Evolutionary conservation across 2,113 vertebrate genomes (phyloP).

Genomic region (Taxidea taxus): DNA sequence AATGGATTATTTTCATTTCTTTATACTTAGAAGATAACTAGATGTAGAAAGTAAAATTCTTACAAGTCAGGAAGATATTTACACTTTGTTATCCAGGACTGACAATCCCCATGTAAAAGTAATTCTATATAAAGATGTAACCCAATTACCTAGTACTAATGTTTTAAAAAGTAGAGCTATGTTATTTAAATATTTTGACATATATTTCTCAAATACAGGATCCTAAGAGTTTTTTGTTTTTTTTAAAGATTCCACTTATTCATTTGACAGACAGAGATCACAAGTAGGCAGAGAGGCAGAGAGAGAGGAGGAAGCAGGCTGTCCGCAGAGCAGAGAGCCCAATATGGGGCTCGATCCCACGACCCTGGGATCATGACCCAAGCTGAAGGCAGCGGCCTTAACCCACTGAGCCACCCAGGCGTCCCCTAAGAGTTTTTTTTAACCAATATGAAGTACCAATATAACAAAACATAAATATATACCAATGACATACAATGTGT

Average conservation of each 20-base stretch:
- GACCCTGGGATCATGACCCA: too few species aligned
- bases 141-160: background rate
- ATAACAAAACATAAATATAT: background rate
- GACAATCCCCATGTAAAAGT: background rate
- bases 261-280: too few species aligned
- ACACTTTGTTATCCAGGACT: background rate
- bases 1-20: background rate
- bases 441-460: slow-evolving; percentile 20
- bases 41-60: slow-evolving; percentile 24
- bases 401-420: too few species aligned
- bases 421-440: slow-evolving; percentile 21
- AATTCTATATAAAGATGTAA: background rate
- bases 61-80: slow-evolving; percentile 7
- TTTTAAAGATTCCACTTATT: too few species aligned
- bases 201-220: background rate
- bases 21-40: background rate
- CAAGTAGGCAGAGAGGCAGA: too few species aligned
- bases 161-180: background rate
- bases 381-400: too few species aligned
- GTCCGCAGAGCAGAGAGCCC: too few species aligned
- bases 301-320: too few species aligned
- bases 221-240: slow-evolving; percentile 16
- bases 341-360: too few species aligned
- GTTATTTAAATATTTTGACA: slow-evolving; percentile 11
- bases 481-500: background rate